A percentile compares a stretch with the other conserved stretches of the same genome.
phyloP scores from a whole-genome alignment of 2,113 vertebrate genomes.

The Cyanoramphus novaezelandiae region DNA sequence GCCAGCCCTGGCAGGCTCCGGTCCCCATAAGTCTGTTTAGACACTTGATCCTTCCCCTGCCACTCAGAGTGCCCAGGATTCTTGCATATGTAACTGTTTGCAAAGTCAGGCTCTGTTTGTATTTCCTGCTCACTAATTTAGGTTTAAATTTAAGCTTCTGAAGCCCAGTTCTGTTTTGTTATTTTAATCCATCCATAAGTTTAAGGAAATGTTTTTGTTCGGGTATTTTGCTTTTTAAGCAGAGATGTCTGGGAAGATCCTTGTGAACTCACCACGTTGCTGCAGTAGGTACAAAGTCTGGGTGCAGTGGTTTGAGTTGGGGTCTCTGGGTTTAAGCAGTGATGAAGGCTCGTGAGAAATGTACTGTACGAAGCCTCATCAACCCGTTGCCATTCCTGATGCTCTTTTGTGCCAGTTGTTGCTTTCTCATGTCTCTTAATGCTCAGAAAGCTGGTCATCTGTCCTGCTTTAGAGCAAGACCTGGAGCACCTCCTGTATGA shows the following conservation, averaged over 20 bases:
- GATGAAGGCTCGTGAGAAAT: neutral
- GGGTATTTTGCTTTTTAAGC: neutral
- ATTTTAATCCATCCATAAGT: neutral
- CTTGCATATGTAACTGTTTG: constrained; percentile 27
- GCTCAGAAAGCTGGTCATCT: neutral
- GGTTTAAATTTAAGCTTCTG: constrained; percentile 22
- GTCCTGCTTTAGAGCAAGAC: neutral
- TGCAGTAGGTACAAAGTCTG: neutral
- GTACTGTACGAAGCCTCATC: neutral
- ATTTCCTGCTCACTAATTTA: neutral
- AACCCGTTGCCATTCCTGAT: neutral
- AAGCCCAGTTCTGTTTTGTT: neutral
- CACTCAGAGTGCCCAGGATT: neutral
- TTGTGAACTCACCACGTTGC: neutral
- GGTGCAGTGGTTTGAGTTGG: neutral
- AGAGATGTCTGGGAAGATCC: neutral
- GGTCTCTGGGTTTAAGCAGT: neutral
- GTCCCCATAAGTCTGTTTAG: neutral
- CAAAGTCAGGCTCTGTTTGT: neutral
- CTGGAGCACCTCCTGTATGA: too few species aligned
- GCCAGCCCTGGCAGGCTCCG: neutral
- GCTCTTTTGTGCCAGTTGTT: neutral
- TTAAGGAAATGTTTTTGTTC: neutral
- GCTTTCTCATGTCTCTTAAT: neutral
- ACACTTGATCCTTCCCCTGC: neutral